These are phyloP conservation scores for Myoxocephalus aenaeus DNA, from an alignment of 2,797 vertebrate genomes.

Conservation along the genomic window DNA sequence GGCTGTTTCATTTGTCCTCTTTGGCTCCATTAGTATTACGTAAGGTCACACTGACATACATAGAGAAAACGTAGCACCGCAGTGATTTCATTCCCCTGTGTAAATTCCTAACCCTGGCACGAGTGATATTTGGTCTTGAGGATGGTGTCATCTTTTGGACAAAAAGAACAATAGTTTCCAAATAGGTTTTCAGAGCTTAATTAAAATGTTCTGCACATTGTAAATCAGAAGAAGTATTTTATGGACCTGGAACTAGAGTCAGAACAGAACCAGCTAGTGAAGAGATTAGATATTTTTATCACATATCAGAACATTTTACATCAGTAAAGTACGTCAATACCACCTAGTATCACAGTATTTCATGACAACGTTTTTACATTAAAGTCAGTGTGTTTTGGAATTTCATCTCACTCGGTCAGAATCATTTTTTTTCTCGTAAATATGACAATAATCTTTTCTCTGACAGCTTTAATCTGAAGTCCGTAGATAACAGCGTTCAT, in stretches of 20 bases:
- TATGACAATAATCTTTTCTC: not conserved
- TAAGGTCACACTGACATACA: no score
- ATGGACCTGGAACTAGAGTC: not conserved
- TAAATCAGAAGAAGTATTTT: no score
- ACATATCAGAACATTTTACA: not conserved
- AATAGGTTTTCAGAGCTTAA: no score
- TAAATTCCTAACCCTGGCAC: no score
- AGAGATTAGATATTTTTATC: not conserved
- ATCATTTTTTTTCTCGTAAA: not conserved
- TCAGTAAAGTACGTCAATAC: not conserved
- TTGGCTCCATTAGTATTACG: no score
- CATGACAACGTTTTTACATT: not conserved
- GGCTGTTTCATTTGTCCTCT: no score
- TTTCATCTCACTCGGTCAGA: not conserved
- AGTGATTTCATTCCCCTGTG: no score
- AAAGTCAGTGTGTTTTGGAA: not conserved
- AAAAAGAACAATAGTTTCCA: no score
- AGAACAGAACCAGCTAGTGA: not conserved
- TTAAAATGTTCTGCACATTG: no score
- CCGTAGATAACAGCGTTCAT: constrained; percentile 59
- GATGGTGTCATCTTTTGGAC: no score
- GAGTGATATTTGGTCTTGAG: no score
- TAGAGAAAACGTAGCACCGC: no score
- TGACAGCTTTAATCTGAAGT: constrained; percentile 40
- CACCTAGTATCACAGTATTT: not conserved